Evolutionary conservation across 1,140 invertebrate species (phyloP).

Genomic region (Drosophila bocki): DNA sequence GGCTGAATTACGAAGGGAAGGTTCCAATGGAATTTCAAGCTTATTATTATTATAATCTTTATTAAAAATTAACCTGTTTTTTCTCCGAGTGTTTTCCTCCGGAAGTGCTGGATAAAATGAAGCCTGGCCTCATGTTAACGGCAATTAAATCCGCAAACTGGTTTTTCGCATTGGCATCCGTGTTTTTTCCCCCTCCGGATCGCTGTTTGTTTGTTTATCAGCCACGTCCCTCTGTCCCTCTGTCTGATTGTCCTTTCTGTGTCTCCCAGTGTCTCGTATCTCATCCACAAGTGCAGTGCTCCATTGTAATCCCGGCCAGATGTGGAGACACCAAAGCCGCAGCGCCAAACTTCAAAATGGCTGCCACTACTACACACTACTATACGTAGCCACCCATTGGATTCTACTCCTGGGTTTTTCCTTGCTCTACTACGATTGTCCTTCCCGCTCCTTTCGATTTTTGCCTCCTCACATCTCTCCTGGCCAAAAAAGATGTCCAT

Average conservation of each 20-base stretch:
- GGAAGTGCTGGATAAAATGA: slow-evolving; percentile 35
- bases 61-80: background rate
- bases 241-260: slow-evolving; percentile 5
- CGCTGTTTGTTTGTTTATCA: slow-evolving; percentile 44
- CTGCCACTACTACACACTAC: slow-evolving; percentile 38
- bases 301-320: slow-evolving; percentile 61
- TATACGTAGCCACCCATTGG: slow-evolving; percentile 1
- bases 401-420: slow-evolving; percentile 8
- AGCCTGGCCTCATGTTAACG: slow-evolving; percentile 74
- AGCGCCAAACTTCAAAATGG: slow-evolving; percentile 78
- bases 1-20: too few relatives aligned
- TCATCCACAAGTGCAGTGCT: slow-evolving; percentile 50
- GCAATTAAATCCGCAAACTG: slow-evolving; percentile 82
- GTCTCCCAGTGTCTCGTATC: slow-evolving; percentile 37
- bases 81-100: background rate
- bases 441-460: background rate
- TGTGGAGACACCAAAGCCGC: slow-evolving; percentile 58
- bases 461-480: background rate
- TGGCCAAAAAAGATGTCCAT: slow-evolving; percentile 75
- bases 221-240: background rate
- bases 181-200: slow-evolving; percentile 17
- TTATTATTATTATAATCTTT: too few relatives aligned
- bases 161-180: slow-evolving; percentile 68
- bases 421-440: background rate
- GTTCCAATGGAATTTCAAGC: background rate